These are phyloP conservation scores for Zelostemma sp. DNA, from an alignment of 1,140 invertebrate species.

Conservation along the genomic window DNA sequence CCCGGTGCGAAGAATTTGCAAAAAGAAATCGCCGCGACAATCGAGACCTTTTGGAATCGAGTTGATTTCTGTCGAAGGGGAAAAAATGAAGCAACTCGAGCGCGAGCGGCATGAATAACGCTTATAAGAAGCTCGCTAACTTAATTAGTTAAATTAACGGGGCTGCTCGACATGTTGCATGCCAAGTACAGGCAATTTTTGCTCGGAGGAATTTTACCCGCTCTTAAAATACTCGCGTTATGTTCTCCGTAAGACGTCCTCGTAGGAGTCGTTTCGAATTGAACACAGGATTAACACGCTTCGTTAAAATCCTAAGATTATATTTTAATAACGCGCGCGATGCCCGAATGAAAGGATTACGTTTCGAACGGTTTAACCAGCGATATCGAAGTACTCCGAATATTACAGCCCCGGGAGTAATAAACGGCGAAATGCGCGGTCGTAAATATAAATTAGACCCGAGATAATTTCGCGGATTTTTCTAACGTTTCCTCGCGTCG, in stretches of 20 bases:
- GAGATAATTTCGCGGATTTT: not conserved
- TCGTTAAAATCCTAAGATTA: conserved; percentile 42
- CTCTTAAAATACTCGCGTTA: conserved; percentile 52
- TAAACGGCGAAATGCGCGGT: not conserved
- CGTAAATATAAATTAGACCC: conserved; percentile 1
- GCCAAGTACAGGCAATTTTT: conserved; percentile 53
- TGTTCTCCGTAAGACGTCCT: conserved; percentile 37
- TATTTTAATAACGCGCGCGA: conserved; percentile 1
- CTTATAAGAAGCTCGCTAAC: conserved; percentile 55
- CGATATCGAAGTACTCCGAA: not conserved
- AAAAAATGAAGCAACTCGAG: conserved; percentile 8
- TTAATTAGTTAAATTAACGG: conserved; percentile 70
- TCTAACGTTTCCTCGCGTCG: not conserved
- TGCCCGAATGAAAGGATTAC: too few species aligned
- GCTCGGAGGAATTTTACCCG: conserved; percentile 38
- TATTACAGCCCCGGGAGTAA: not conserved
- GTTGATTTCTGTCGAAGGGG: too few species aligned
- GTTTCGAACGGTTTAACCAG: too few species aligned
- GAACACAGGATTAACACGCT: conserved; percentile 52
- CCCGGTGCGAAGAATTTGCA: too few species aligned
- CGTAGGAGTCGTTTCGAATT: conserved; percentile 34
- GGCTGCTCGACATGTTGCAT: conserved; percentile 52
- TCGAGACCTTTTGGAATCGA: too few species aligned
- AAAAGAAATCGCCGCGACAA: too few species aligned
- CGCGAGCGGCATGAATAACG: conserved; percentile 52